Percentiles rank a stretch among this genome's conserved stretches.
Conservation (phyloP, 2,888 invertebrate species). For the Lutraria lutraria region DNA sequence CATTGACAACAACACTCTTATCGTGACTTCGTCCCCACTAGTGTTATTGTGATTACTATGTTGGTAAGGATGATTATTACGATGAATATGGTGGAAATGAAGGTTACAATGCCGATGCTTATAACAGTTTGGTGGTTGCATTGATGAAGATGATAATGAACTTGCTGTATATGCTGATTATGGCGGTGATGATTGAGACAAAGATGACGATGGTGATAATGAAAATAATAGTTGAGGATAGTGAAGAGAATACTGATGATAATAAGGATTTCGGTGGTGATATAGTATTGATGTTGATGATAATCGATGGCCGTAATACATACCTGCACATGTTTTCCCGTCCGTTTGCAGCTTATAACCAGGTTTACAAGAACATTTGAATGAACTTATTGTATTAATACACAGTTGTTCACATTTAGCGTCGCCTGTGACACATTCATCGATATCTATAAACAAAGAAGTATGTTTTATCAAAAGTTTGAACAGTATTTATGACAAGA, state of each 20-base stretch:
- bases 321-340: slow-evolving; percentile 25
- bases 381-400: slow-evolving; percentile 26
- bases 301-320: background rate
- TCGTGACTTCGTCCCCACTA: background rate
- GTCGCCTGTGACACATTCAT: slow-evolving; percentile 46
- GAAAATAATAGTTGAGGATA: background rate
- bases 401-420: slow-evolving; percentile 30
- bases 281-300: background rate
- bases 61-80: background rate
- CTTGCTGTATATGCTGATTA: background rate
- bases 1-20: background rate
- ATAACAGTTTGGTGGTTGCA: background rate
- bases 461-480: no score
- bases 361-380: background rate
- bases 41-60: no score
- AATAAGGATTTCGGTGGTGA: background rate
- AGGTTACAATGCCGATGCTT: background rate
- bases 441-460: slow-evolving; percentile 46
- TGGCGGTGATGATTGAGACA: background rate
- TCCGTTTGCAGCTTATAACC: slow-evolving; percentile 5
- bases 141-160: background rate
- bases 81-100: background rate
- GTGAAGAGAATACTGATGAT: background rate
- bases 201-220: background rate
- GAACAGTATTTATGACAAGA: no score